Base-by-base conservation (phyloP, 2,797 vertebrate species). In the Coreius guichenoti region DNA sequence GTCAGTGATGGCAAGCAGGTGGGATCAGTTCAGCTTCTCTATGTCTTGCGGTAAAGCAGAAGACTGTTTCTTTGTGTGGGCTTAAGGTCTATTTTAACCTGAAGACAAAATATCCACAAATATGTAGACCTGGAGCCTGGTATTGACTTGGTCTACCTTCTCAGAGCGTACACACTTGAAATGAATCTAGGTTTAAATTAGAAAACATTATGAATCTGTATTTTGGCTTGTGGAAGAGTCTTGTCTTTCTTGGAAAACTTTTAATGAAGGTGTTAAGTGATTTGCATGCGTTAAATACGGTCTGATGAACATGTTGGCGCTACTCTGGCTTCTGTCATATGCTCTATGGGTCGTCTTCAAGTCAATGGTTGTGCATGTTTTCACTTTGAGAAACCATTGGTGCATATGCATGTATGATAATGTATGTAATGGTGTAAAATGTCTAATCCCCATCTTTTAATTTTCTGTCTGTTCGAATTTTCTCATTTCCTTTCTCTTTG, bases 11-110 rank as follows among this genome's bases (percentile, higher is more conserved):
- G 73, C 16, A 51, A 68, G 54, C 39, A 31, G 11, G 72, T 86
- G 67, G 78, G 73, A 81, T 80, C 82, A 78, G 54, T 78, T 65
- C 58, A 73, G 72, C 31, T 81, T 87, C 81, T 87, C 72, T 58
- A 51, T 87, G 29, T 47, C 63, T 65, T 51, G 26, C 2, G 3
- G 33, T 63, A 51, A 85, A 82, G 73, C 63, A 61, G 83, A 78
- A 56, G 61, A 79, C 45, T 63, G 67, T 23, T 81, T 80, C 16
- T 76, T 51, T 80, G 61, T 14, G 51, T 73, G 54, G 69, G 69
- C 77, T 51, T 87, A 31, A 31, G 49, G 21, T 36, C 70, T 33
- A 26, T 31, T 82, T 3, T 56, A 26, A 54, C 12, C 29, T 33
- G 54, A 31, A 13, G 21, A 61, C 29, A 17, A n/a, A 36, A 19